Evolutionary conservation across 2,113 vertebrate species (phyloP), one percentile per base, ranked within the genome.

Genomic region (Lophius piscatorius): DNA sequence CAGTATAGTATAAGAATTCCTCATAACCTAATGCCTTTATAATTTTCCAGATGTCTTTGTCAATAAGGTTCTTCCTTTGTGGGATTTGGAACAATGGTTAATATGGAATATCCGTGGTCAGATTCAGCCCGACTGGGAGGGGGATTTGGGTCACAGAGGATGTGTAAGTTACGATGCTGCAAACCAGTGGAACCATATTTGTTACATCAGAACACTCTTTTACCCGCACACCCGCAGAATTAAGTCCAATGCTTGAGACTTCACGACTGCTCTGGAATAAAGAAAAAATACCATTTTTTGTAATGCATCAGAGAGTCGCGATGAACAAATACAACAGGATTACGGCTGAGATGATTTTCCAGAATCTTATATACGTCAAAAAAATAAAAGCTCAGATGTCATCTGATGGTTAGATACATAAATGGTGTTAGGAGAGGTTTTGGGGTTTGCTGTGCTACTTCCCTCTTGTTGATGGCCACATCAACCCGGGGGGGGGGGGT

Each of bases 31-130:
- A 28, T 21, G 52, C 52, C 38, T 68, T 79, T 62, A 63, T 63
- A 46, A 41, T 76, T 62, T 47, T 35, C 70, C 63, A 72, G 17
- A 62, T 41, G 69, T 80, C 66, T 33, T 12, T 51, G 35, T 49
- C 79, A 75, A 69, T 85, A 59, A 70, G 48, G 36, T 70, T 10
- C 13, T 31, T n/a, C 55, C 66, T 61, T 65, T 74, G 73, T 69
- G 41, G 49, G 56, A 48, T 38, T 44, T 49, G 58, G 79, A 74
- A 39, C 29, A 16, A 34, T 52, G 58, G 61, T 45, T 63, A 77
- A 72, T 59, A 34, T 61, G 28, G 12, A 17, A 26, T 36, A 68
- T 75, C 83, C 47, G 52, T 44, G 68, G 40, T 69, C 64, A 33
- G 47, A 29, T 45, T 54, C 22, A 18, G 10, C 10, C 49, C 20